Evolutionary conservation across 2,888 invertebrate species (phyloP), one percentile per base, ranked within the genome.

Genomic region (Poecilobothrus nobilitatus): DNA sequence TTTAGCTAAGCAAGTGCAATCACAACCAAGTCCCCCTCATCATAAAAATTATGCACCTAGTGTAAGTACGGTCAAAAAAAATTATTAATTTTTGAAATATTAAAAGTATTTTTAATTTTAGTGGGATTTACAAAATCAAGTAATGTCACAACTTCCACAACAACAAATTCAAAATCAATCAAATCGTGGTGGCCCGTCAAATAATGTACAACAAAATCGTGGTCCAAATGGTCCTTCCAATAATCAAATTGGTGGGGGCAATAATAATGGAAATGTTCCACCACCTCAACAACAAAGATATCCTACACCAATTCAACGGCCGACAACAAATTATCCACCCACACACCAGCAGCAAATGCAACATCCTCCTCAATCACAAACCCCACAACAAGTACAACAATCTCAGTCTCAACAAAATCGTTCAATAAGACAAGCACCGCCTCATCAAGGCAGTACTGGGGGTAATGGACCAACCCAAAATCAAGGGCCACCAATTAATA

Each of bases 131-230:
- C 80, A 80, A 74, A 81, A 76, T 71, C 77, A 77, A 74, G 76
- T 85, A 81, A 75, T 85, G 85, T 75, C 85, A 83, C 73, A 84
- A 82, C 75, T 85, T 83, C 76, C 82, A 80, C 75, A 74, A 7
- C 77, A 76, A 34, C 78, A 76, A 72, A 74, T 75, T 22, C 74
- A 74, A 67, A 76, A 76, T 68, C 76, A 76, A 67, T 73, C 73
- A 68, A 74, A 74, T 71, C 72, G 73, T 63, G 67, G 71, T 72
- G 69, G 72, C 65, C 74, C 71, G 37, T 75, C 75, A 73, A 75
- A 76, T 68, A 72, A 67, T 63, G 76, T 75, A 73, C 75, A 76
- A 70, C 71, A 74, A 8, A 73, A 75, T 68, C 67, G 70, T 37
- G 71, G 73, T 44, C 75, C 74, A 63, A 72, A 61, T 10, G 63